These are phyloP conservation scores for Hydrolagus colliei DNA, from an alignment of 2,797 vertebrate species.

Conservation along the genomic window DNA sequence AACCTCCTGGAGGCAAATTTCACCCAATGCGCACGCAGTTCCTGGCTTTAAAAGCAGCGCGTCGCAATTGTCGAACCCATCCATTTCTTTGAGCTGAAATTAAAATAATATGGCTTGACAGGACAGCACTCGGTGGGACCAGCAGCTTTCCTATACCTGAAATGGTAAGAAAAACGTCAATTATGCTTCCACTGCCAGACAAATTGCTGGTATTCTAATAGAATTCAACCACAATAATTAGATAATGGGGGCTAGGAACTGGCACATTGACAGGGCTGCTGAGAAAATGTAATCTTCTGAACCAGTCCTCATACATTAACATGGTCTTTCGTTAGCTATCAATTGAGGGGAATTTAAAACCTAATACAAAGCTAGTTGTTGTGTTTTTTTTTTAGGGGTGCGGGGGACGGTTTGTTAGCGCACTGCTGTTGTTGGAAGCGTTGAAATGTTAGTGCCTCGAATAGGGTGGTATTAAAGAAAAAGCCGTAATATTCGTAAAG, in stretches of 20 bases:
- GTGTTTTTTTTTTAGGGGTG: conserved; percentile 44
- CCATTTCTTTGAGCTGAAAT: conserved; percentile 46
- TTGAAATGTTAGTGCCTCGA: neutral
- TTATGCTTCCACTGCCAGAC: conserved; percentile 62
- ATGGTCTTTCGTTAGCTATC: conserved; percentile 62
- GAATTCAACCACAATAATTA: conserved; percentile 68
- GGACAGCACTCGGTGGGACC: conserved; percentile 52
- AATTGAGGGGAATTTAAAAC: conserved; percentile 64
- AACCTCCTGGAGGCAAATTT: neutral
- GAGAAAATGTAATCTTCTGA: conserved; percentile 66
- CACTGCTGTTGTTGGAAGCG: conserved; percentile 31
- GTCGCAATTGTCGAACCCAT: conserved; percentile 17
- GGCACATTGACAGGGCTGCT: conserved; percentile 63
- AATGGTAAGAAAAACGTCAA: conserved; percentile 64
- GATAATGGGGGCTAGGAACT: conserved; percentile 62
- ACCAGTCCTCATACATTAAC: conserved; percentile 68
- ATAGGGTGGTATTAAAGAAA: neutral
- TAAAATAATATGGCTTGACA: conserved; percentile 57
- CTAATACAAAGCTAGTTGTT: conserved; percentile 62
- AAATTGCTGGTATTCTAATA: conserved; percentile 64
- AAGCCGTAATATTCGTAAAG: no score
- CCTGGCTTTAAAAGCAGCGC: neutral
- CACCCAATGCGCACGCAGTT: neutral
- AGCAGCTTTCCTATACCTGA: conserved; percentile 55
- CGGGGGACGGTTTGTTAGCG: conserved; percentile 58